phyloP scores from a whole-genome alignment of 1,140 invertebrate genomes.

The Diachasma alloeum region DNA sequence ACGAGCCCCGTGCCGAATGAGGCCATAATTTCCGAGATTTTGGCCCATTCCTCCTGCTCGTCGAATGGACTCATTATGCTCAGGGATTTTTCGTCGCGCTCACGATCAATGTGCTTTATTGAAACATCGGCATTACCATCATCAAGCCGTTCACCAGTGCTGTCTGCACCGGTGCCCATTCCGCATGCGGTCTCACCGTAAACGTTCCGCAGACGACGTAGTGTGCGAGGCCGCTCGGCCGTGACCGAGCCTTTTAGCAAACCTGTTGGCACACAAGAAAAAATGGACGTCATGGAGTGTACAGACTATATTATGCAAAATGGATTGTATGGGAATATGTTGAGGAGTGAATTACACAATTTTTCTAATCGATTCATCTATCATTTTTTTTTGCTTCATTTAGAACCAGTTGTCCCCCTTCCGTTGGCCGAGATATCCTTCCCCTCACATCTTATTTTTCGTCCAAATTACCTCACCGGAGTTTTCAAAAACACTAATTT shows the following conservation, averaged over 20 bases:
- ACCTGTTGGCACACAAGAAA: slow-evolving; percentile 63
- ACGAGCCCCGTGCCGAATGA: slow-evolving; percentile 85
- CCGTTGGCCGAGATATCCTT: too few relatives aligned
- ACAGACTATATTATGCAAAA: neutral
- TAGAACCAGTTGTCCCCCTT: too few relatives aligned
- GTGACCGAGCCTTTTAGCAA: slow-evolving; percentile 80
- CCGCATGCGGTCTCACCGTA: slow-evolving; percentile 59
- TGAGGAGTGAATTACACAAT: neutral
- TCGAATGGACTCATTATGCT: slow-evolving; percentile 88
- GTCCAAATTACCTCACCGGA: too few relatives aligned
- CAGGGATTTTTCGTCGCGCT: slow-evolving; percentile 69
- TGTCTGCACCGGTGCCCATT: slow-evolving; percentile 55
- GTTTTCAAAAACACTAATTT: too few relatives aligned
- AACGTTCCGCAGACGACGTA: slow-evolving; percentile 72
- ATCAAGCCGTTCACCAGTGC: slow-evolving; percentile 67
- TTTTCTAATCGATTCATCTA: too few relatives aligned
- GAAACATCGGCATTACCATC: slow-evolving; percentile 57
- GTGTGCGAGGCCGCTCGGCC: slow-evolving; percentile 77
- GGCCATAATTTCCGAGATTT: slow-evolving; percentile 94
- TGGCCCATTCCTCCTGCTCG: slow-evolving; percentile 92
- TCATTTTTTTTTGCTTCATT: too few relatives aligned
- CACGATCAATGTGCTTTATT: slow-evolving; percentile 50
- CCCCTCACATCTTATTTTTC: too few relatives aligned
- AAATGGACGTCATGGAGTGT: neutral
- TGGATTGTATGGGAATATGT: neutral